These are phyloP conservation scores for Arge pagana DNA, from an alignment of 2,888 invertebrate genomes.

Conservation along the genomic window DNA sequence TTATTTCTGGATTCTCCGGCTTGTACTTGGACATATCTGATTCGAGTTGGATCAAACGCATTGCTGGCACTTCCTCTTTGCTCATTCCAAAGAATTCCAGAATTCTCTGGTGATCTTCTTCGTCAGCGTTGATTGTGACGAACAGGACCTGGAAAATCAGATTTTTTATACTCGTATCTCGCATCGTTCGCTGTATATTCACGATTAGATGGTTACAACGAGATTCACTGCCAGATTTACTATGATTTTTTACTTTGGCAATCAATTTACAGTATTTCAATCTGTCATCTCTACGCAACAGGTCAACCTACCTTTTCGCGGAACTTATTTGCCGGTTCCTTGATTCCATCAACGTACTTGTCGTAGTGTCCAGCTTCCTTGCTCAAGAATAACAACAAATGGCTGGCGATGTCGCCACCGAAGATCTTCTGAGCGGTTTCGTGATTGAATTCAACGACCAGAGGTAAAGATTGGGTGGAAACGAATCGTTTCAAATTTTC, in stretches of 20 bases:
- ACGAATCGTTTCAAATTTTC: conserved; percentile 83
- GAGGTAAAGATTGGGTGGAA: conserved; percentile 80
- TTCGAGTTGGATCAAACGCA: conserved; percentile 91
- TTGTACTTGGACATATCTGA: conserved; percentile 99
- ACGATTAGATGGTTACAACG: too few species aligned
- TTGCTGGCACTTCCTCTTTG: conserved; percentile 88
- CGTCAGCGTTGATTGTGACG: conserved; percentile 93
- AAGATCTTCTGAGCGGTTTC: conserved; percentile 98
- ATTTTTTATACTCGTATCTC: too few species aligned
- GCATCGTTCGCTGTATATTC: too few species aligned
- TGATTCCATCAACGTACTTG: conserved; percentile 76
- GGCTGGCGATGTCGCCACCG: conserved; percentile 96
- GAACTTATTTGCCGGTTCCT: conserved; percentile 85
- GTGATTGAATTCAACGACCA: conserved; percentile 95
- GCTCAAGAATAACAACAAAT: conserved; percentile 92
- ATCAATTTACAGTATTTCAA: too few species aligned
- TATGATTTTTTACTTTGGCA: too few species aligned
- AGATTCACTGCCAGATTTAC: too few species aligned
- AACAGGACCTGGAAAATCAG: conserved; percentile 72
- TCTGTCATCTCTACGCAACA: too few species aligned
- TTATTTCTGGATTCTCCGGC: conserved; percentile 76
- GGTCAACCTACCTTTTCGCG: conserved; percentile 71
- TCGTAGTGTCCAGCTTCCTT: conserved; percentile 87
- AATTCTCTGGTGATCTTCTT: conserved; percentile 95
- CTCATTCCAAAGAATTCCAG: conserved; percentile 99